Evolutionary conservation across 2,797 vertebrate genomes (phyloP).

Genomic region (Zalophus californianus): DNA sequence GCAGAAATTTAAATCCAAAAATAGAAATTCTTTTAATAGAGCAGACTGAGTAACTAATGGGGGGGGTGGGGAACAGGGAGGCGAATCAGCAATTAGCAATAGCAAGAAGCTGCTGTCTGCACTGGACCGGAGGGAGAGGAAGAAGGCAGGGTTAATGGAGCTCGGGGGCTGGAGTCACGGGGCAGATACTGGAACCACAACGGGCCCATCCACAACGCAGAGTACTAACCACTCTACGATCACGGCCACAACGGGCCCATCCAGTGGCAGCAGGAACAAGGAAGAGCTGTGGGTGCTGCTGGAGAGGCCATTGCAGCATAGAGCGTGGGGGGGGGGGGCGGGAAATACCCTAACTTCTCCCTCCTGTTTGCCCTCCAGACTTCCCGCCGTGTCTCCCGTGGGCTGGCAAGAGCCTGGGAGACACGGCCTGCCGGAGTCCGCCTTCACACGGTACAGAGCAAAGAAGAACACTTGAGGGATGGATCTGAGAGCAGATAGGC

Average conservation of each 20-base stretch:
- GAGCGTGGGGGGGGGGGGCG: rapidly evolving
- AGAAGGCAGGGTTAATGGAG: not conserved
- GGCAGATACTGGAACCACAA: not conserved
- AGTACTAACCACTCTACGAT: too few species aligned
- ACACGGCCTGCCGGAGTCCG: not conserved
- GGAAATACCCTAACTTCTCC: not conserved
- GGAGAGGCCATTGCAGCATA: not conserved
- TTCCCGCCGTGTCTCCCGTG: not conserved
- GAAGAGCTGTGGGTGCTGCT: not conserved
- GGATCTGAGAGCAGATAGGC: not conserved
- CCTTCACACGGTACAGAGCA: not conserved
- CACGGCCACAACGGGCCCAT: not conserved
- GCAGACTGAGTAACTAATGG: not conserved
- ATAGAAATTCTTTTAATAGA: not conserved
- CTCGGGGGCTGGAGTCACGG: not conserved
- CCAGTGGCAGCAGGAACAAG: not conserved
- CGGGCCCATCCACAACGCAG: not conserved
- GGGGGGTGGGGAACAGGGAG: not conserved
- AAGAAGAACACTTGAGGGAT: not conserved
- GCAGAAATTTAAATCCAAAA: slow-evolving; percentile 24
- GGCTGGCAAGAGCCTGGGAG: not conserved
- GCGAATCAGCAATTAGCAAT: not conserved
- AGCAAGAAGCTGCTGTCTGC: not conserved
- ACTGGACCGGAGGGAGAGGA: not conserved
- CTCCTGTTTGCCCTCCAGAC: not conserved